phyloP scores from a whole-genome alignment of 2,888 invertebrate genomes.

The Nudaria mundana region DNA sequence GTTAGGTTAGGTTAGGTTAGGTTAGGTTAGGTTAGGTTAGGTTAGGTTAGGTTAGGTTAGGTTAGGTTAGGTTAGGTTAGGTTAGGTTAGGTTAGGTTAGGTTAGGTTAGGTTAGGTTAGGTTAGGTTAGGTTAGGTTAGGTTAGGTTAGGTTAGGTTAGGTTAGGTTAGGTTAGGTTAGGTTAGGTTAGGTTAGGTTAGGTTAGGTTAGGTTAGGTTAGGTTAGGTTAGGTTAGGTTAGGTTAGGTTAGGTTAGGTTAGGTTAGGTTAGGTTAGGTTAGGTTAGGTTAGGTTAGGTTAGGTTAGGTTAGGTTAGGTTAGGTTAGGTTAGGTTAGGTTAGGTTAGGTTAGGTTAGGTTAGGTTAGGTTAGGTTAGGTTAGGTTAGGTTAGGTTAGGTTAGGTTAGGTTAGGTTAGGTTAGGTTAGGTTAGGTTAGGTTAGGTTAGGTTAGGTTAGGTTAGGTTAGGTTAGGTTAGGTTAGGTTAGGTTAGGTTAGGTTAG shows the following conservation, averaged over 20 bases:
- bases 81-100: slow-evolving; percentile 11
- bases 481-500: slow-evolving; percentile 18
- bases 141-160: slow-evolving; percentile 10
- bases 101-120: slow-evolving; percentile 8
- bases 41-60: slow-evolving; percentile 10
- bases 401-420: slow-evolving; percentile 7
- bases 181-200: slow-evolving; percentile 10
- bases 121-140: slow-evolving; percentile 11
- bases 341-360: slow-evolving; percentile 15
- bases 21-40: slow-evolving; percentile 10
- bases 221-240: slow-evolving; percentile 25
- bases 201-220: slow-evolving; percentile 10
- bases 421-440: slow-evolving; percentile 16
- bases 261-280: slow-evolving; percentile 8
- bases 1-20: slow-evolving; percentile 10
- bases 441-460: slow-evolving; percentile 19
- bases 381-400: slow-evolving; percentile 16
- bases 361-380: slow-evolving; percentile 16
- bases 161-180: slow-evolving; percentile 10
- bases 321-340: slow-evolving; percentile 11
- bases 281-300: slow-evolving; percentile 12
- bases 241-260: slow-evolving; percentile 12
- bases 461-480: slow-evolving; percentile 20
- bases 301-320: slow-evolving; percentile 13
- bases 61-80: slow-evolving; percentile 11